Conservation (phyloP, 2,113 vertebrate species). For the Percopsis transmontana region DNA sequence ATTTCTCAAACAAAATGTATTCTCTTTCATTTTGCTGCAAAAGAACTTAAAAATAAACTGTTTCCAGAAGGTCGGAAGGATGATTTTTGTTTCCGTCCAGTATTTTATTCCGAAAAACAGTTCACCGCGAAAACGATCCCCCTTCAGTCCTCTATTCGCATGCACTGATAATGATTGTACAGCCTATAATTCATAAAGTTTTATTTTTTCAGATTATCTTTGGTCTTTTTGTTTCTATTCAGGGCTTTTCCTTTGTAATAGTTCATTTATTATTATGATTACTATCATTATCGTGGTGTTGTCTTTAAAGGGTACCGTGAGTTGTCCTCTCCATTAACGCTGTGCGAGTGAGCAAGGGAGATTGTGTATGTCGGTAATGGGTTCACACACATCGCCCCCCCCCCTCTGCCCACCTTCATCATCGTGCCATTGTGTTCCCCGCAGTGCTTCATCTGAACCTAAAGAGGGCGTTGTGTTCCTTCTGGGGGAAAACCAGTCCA, state of each 20-base stretch:
- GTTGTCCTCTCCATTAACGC: constrained; percentile 1
- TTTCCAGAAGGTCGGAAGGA: not conserved
- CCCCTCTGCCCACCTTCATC: constrained; percentile 43
- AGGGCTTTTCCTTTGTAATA: constrained; percentile 12
- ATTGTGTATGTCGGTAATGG: not conserved
- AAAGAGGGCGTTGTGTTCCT: constrained; percentile 21
- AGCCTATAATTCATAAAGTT: constrained; percentile 49
- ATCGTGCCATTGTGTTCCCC: constrained; percentile 53
- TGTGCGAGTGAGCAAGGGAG: not conserved
- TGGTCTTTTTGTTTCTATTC: not conserved
- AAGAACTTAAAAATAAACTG: not conserved
- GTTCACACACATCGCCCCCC: too few species aligned
- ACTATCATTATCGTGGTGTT: constrained; percentile 7
- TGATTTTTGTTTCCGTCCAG: not conserved
- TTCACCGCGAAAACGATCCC: not conserved
- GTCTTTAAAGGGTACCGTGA: constrained; percentile 12
- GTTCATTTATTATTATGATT: constrained; percentile 12
- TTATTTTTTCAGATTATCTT: constrained; percentile 40
- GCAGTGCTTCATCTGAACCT: too few species aligned
- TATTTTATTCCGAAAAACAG: too few species aligned
- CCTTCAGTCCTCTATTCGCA: constrained; percentile 17
- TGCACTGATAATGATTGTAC: constrained; percentile 66
- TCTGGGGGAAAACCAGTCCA: not conserved
- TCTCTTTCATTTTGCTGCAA: not conserved
- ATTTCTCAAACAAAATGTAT: too few species aligned